Percentiles rank a stretch among this genome's conserved stretches.
Evolutionary conservation across 2,888 invertebrate genomes (phyloP).

Genomic region (Candidula unifasciata): DNA sequence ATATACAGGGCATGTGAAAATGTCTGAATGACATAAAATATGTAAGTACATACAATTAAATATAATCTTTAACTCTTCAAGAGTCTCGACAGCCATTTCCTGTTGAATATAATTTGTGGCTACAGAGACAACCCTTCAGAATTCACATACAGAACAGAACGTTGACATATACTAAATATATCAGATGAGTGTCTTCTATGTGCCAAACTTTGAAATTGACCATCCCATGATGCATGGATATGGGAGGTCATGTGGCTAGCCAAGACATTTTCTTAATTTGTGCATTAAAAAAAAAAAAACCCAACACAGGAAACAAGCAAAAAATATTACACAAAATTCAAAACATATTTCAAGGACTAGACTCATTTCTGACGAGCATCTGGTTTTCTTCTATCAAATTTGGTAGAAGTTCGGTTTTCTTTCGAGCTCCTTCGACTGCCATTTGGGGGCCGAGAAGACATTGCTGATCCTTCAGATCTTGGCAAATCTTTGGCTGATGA

Average conservation of each 20-base stretch:
- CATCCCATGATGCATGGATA: no score
- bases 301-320: neutral
- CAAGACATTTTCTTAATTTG: neutral
- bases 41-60: neutral
- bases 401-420: constrained; percentile 38
- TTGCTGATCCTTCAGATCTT: constrained; percentile 27
- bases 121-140: no score
- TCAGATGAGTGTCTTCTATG: no score
- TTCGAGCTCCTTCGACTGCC: constrained; percentile 38
- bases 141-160: no score
- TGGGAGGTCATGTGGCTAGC: no score
- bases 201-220: no score
- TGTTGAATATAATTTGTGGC: no score
- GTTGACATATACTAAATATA: no score
- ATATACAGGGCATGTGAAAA: no score
- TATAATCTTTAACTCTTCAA: neutral
- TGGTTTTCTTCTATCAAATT: constrained; percentile 45
- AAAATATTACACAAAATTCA: neutral
- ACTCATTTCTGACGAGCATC: constrained; percentile 40
- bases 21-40: neutral
- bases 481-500: constrained; percentile 33
- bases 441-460: constrained; percentile 39
- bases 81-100: neutral
- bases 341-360: constrained; percentile 20
- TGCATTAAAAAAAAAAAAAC: neutral